These are phyloP conservation scores for Melanotaenia nigrans DNA, from an alignment of 2,797 vertebrate genomes.

Conservation along the genomic window DNA sequence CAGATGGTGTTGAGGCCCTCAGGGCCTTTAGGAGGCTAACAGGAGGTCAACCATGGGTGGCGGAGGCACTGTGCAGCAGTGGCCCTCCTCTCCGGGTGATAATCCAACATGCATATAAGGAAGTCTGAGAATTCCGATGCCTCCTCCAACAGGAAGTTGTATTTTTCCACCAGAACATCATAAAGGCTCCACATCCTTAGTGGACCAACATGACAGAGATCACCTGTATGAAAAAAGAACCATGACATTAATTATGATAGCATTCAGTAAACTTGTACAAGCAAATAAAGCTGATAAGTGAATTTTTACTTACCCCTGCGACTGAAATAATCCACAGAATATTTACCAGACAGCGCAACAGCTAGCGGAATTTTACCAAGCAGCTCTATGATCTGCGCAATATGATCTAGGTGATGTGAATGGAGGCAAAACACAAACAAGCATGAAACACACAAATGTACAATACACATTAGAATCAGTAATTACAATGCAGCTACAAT, in stretches of 20 bases:
- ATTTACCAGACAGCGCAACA: conserved; percentile 83
- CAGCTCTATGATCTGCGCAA: conserved; percentile 86
- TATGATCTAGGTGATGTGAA: conserved; percentile 80
- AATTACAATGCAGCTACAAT: conserved; percentile 13
- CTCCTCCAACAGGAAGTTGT: conserved; percentile 79
- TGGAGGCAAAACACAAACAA: conserved; percentile 8
- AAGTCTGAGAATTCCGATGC: conserved; percentile 81
- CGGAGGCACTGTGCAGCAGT: conserved; percentile 84
- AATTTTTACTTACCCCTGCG: conserved; percentile 79
- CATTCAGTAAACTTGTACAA: background rate
- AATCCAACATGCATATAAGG: conserved; percentile 84
- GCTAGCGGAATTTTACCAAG: conserved; percentile 86
- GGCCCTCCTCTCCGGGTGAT: conserved; percentile 80
- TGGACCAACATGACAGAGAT: conserved; percentile 77
- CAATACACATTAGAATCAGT: conserved; percentile 8
- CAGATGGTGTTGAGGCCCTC: background rate
- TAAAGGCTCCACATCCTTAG: conserved; percentile 82
- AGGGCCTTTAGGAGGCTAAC: conserved; percentile 13
- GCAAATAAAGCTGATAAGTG: background rate
- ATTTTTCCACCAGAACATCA: conserved; percentile 83
- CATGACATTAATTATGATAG: background rate
- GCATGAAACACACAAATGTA: conserved; percentile 8
- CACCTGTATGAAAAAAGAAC: conserved; percentile 72
- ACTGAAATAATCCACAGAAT: conserved; percentile 85
- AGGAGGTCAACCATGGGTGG: conserved; percentile 84